phyloP scores from a whole-genome alignment of 2,113 vertebrate species.

The Euleptes europaea region DNA sequence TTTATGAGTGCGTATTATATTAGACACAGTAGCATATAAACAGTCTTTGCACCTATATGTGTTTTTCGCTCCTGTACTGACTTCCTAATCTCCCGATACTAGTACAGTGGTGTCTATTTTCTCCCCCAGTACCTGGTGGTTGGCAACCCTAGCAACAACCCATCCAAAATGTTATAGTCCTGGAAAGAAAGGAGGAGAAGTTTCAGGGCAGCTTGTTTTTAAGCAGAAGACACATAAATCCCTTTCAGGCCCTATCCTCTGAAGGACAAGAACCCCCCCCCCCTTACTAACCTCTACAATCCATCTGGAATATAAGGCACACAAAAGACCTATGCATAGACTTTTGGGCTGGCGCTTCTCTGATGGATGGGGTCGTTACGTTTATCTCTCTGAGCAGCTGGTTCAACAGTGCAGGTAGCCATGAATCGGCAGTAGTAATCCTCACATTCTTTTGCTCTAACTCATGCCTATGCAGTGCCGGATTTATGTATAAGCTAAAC shows the following conservation, averaged over 20 bases:
- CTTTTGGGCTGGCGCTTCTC: not conserved
- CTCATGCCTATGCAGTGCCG: not conserved
- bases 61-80: too few species aligned
- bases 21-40: too few species aligned
- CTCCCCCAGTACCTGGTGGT: too few species aligned
- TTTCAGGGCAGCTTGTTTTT: not conserved
- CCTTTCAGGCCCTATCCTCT: not conserved
- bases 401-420: slow-evolving; percentile 3
- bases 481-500: too few species aligned
- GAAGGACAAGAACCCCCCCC: not conserved
- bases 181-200: too few species aligned
- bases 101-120: too few species aligned
- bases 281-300: not conserved
- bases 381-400: slow-evolving; percentile 4
- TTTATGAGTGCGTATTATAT: too few species aligned
- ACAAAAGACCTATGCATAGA: not conserved
- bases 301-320: not conserved
- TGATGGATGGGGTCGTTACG: not conserved
- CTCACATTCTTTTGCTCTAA: not conserved
- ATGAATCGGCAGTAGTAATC: not conserved
- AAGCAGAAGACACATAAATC: not conserved
- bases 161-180: too few species aligned
- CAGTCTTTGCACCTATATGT: too few species aligned
- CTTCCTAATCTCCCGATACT: too few species aligned
- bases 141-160: too few species aligned